phyloP scores from a whole-genome alignment of 1,140 invertebrate species.

The Saccostrea cuccullata region DNA sequence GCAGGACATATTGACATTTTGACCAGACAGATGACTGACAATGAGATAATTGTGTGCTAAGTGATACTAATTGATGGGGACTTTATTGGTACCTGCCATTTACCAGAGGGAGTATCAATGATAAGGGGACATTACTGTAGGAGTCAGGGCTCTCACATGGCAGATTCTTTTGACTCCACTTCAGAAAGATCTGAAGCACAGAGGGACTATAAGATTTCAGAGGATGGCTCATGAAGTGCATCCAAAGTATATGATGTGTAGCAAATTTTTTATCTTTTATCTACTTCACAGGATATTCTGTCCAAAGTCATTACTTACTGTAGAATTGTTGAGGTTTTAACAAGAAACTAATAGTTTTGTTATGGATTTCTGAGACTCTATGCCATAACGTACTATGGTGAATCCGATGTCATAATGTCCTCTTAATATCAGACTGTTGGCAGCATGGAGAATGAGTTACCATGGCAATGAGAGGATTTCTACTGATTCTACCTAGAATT shows the following conservation, averaged over 20 bases:
- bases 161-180: not conserved
- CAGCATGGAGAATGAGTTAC: not conserved
- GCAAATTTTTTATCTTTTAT: conserved; percentile 14
- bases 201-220: conserved; percentile 23
- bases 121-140: not conserved
- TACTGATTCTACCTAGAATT: not conserved
- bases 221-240: not conserved
- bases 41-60: conserved; percentile 17
- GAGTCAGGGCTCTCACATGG: not conserved
- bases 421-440: not conserved
- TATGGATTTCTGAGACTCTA: too few relatives aligned
- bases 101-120: not conserved
- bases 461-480: not conserved
- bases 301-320: not conserved
- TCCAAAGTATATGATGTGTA: conserved; percentile 12
- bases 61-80: not conserved
- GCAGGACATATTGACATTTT: conserved; percentile 11
- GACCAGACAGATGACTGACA: conserved; percentile 25
- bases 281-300: not conserved
- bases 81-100: not conserved
- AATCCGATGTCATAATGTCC: not conserved
- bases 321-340: not conserved
- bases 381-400: not conserved
- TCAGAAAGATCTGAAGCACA: not conserved
- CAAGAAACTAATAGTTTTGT: not conserved